These are phyloP conservation scores for Calliphora vomitoria DNA, from an alignment of 2,888 invertebrate genomes.

Conservation along the genomic window DNA sequence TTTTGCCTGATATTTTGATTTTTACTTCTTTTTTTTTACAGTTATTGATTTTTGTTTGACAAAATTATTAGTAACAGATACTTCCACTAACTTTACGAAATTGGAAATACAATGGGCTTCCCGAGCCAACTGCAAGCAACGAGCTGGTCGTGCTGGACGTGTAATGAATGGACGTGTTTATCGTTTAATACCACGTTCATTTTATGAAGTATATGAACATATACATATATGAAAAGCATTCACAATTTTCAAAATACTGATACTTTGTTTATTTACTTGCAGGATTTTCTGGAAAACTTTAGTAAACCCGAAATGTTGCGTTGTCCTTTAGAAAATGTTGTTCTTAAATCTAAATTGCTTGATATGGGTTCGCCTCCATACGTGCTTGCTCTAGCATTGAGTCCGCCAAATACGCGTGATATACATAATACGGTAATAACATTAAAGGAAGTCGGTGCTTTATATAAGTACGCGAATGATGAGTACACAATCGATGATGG, in stretches of 20 bases:
- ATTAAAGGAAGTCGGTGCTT: conserved; percentile 93
- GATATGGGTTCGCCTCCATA: conserved; percentile 92
- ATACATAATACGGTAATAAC: conserved; percentile 92
- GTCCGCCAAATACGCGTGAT: conserved; percentile 94
- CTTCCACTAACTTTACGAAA: conserved; percentile 88
- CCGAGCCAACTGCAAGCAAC: conserved; percentile 94
- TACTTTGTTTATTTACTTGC: conserved; percentile 63
- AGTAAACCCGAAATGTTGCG: conserved; percentile 91
- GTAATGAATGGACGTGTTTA: conserved; percentile 94
- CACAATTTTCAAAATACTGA: too few species aligned
- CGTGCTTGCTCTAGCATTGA: conserved; percentile 92
- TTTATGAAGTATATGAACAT: conserved; percentile 87
- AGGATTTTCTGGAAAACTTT: conserved; percentile 86
- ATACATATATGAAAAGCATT: not conserved
- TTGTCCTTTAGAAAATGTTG: conserved; percentile 91
- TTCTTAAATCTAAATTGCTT: conserved; percentile 93
- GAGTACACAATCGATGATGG: conserved; percentile 89
- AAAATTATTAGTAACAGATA: conserved; percentile 91
- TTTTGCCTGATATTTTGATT: not conserved
- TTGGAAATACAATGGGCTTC: conserved; percentile 95
- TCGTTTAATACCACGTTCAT: conserved; percentile 89
- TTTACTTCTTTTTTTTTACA: conserved; percentile 64
- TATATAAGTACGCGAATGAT: conserved; percentile 87
- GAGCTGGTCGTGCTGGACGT: conserved; percentile 96
- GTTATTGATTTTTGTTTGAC: conserved; percentile 98